phyloP scores from a whole-genome alignment of 2,113 vertebrate species.

The Callaeas wilsoni region DNA sequence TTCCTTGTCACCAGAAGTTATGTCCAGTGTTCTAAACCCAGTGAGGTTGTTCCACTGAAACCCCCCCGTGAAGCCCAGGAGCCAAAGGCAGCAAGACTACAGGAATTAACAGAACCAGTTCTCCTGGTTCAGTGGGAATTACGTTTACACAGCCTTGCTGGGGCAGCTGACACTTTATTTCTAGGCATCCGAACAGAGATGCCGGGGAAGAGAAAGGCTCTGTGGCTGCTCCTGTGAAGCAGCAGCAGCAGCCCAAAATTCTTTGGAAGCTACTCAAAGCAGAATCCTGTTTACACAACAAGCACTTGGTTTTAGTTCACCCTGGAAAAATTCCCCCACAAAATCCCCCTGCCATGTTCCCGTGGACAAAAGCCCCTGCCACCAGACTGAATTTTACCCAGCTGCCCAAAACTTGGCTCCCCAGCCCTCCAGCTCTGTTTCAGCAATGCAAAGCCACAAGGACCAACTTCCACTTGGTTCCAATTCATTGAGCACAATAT shows the following conservation, averaged over 20 bases:
- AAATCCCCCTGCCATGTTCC: accelerated
- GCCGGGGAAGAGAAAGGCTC: neutral
- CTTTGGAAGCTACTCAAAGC: neutral
- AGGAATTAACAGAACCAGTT: neutral
- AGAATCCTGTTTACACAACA: neutral
- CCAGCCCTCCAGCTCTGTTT: neutral
- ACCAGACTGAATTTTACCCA: neutral
- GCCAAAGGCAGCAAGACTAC: neutral
- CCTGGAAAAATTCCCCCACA: neutral
- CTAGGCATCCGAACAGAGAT: neutral
- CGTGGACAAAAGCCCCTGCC: neutral
- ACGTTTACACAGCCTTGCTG: neutral
- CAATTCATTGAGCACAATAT: neutral
- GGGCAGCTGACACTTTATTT: neutral
- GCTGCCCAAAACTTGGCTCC: neutral
- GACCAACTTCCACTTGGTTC: neutral
- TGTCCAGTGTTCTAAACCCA: neutral
- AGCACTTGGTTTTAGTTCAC: accelerated
- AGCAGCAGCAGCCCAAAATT: neutral
- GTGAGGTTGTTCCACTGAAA: neutral
- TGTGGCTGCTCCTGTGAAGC: neutral
- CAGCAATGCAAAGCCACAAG: accelerated
- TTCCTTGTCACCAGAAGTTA: neutral
- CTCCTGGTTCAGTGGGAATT: neutral
- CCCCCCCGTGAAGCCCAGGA: neutral